Base-by-base conservation (phyloP, 2,888 invertebrate species). In the Liodrosophila aerea region DNA sequence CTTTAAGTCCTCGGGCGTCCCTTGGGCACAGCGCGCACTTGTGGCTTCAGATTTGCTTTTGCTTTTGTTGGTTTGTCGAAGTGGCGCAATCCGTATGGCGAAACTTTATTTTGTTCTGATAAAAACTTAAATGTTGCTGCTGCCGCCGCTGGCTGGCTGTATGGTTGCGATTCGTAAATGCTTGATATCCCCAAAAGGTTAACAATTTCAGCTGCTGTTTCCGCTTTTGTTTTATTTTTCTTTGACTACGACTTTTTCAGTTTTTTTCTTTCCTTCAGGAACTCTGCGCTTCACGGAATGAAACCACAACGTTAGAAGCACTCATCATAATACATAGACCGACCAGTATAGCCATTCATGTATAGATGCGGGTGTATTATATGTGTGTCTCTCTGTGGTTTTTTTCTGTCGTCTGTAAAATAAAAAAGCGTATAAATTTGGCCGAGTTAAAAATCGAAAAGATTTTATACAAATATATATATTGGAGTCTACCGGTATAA, bases 121-220 rank as follows among this genome's bases (percentile, higher is more conserved):
- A 82, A 78, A 78, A 77, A 77, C 83, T 74, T 76, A 78, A 78
- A 78, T 78, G 80, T 76, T 71, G 39, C 52, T 52, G 62, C 46
- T 71, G 71, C 58, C 56, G 66, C 56, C 60, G 63, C 45, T 50
- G 61, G 46, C 39, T 16, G 27, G 22, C 27, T 39, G 16, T 12
- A 53, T 53, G 30, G 61, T 52, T 66, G 71, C 58, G 72, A 76
- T 65, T 76, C 68, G 76, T 76, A 82, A 78, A 78, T 82, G 83
- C 74, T 78, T 76, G 80, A 82, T 78, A 82, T 82, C 63, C 77
- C 80, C 77, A 76, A 73, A 74, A 82, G 80, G 83, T 76, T 82
- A 76, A 73, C 80, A 82, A 73, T 78, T 82, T 78, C 64, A 58
- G 61, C 57, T 68, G 63, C 57, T 59, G 57, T 53, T 64, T 41